Conservation (phyloP, 2,888 invertebrate species). For the Microplitis manilae region DNA sequence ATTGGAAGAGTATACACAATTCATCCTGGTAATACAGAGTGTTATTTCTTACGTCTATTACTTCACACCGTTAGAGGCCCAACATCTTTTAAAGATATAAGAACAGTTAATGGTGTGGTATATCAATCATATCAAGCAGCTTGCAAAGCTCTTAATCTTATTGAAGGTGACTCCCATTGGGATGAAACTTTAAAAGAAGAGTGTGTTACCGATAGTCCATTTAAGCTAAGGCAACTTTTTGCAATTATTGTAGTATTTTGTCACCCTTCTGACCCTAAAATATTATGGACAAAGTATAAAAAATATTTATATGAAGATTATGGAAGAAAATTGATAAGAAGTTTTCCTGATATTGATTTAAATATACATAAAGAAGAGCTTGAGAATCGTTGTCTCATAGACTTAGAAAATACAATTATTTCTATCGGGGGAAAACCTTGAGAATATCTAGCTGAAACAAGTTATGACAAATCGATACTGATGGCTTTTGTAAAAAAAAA, state of each 20-base stretch:
- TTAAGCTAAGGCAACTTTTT: background rate
- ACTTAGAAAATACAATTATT: background rate
- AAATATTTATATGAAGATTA: background rate
- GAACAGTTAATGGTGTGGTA: slow-evolving; percentile 52
- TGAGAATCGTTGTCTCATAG: background rate
- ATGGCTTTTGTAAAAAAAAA: too few relatives aligned
- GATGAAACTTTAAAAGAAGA: background rate
- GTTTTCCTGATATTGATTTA: background rate
- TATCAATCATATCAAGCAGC: slow-evolving; percentile 50
- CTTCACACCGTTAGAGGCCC: slow-evolving; percentile 45
- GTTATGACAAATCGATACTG: too few relatives aligned
- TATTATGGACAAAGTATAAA: background rate
- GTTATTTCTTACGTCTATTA: too few relatives aligned
- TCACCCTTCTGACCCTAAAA: background rate
- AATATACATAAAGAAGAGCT: background rate
- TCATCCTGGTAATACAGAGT: background rate
- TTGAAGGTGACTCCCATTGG: background rate
- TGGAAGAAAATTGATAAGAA: background rate
- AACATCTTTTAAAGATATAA: slow-evolving; percentile 52
- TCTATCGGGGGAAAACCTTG: background rate
- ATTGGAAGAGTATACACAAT: slow-evolving; percentile 14
- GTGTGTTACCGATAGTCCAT: background rate
- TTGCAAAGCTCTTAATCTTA: slow-evolving; percentile 34
- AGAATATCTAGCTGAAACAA: too few relatives aligned
- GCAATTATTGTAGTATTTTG: slow-evolving; percentile 9